phyloP scores from a whole-genome alignment of 2,888 invertebrate genomes.

The Tanytarsus gracilentus region DNA sequence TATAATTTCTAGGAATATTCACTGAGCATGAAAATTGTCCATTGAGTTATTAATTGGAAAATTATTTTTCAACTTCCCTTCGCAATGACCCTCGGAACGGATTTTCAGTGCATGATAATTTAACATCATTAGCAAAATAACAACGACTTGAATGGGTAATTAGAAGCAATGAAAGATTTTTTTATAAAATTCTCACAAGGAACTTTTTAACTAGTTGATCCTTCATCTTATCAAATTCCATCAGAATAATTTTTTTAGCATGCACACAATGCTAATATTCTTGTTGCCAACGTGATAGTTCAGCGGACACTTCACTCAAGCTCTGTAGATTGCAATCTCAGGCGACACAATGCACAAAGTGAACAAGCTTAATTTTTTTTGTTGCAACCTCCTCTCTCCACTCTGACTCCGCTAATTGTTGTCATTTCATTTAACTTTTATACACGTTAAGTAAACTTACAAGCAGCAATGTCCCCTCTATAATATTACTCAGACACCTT shows the following conservation, averaged over 20 bases:
- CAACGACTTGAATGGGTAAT: too few relatives aligned
- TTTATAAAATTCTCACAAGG: too few relatives aligned
- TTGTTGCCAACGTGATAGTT: neutral
- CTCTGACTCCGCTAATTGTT: slow-evolving; percentile 29
- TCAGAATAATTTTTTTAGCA: too few relatives aligned
- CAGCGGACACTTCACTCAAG: slow-evolving; percentile 24
- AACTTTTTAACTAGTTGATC: neutral
- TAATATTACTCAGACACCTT: too few relatives aligned
- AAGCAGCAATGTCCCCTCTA: too few relatives aligned
- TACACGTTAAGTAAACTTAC: neutral
- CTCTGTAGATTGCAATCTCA: neutral
- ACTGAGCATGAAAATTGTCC: slow-evolving; percentile 28
- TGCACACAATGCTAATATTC: neutral
- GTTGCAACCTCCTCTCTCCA: too few relatives aligned
- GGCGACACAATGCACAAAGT: neutral
- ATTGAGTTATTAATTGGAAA: neutral
- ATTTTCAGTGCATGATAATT: too few relatives aligned
- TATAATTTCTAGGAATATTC: slow-evolving; percentile 1
- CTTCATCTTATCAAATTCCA: too few relatives aligned
- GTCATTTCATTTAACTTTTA: slow-evolving; percentile 16
- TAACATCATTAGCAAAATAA: too few relatives aligned
- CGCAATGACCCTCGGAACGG: too few relatives aligned
- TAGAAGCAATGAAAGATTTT: too few relatives aligned
- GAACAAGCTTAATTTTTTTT: too few relatives aligned
- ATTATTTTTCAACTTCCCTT: neutral